These are phyloP conservation scores for Glaucopsyche alexis DNA, from an alignment of 2,888 invertebrate genomes.

Conservation along the genomic window DNA sequence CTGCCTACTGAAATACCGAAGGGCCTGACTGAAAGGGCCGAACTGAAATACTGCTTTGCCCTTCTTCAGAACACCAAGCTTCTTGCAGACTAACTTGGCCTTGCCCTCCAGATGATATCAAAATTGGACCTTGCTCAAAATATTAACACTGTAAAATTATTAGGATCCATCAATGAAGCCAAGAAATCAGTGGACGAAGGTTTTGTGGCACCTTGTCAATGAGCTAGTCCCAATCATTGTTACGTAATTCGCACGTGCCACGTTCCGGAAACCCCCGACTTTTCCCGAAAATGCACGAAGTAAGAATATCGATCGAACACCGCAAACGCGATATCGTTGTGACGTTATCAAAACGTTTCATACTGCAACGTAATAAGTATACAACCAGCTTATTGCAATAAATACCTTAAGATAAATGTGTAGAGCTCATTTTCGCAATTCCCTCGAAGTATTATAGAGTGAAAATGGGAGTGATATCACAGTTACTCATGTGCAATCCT, in stretches of 20 bases:
- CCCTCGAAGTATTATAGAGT: slow-evolving; percentile 33
- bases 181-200: neutral
- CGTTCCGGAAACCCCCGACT: slow-evolving; percentile 58
- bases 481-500: slow-evolving; percentile 49
- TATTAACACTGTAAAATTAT: neutral
- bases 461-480: slow-evolving; percentile 39
- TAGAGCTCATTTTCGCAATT: slow-evolving; percentile 30
- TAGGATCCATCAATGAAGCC: neutral
- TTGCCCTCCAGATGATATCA: no score
- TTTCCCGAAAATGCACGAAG: slow-evolving; percentile 55
- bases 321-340: slow-evolving; percentile 64
- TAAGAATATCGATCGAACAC: slow-evolving; percentile 63
- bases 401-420: slow-evolving; percentile 12
- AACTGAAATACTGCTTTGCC: no score
- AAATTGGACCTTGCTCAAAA: no score
- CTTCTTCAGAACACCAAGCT: no score
- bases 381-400: slow-evolving; percentile 24
- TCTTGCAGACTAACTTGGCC: no score
- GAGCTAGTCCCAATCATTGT: slow-evolving; percentile 62
- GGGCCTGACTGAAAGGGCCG: no score
- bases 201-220: slow-evolving; percentile 61
- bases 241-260: slow-evolving; percentile 74
- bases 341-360: slow-evolving; percentile 61
- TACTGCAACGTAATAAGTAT: slow-evolving; percentile 36
- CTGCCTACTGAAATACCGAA: no score